Evolutionary conservation across 2,888 invertebrate species (phyloP), one percentile per base, ranked within the genome.

Genomic region (Drosophila bunnanda): DNA sequence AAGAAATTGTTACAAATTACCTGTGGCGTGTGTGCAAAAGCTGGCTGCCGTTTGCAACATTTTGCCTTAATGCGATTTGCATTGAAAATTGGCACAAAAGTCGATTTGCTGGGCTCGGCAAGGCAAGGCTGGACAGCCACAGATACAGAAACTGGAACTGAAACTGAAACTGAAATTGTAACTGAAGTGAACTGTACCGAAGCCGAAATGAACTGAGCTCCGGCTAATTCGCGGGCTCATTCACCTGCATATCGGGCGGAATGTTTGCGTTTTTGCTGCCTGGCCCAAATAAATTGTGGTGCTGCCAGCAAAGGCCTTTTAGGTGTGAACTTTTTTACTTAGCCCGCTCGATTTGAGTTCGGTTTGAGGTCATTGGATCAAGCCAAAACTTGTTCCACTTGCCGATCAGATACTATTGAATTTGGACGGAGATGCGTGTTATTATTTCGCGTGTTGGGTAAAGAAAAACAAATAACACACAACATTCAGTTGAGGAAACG

Each of bases 61-160:
- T 75, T 86, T 86, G 69, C 53, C 78, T 62, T 88, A 83, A 88
- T 88, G 88, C 83, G 83, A 88, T 86, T 88, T 83, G 88, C 87
- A 86, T 83, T 88, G 80, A 75, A 72, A 83, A 83, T 77, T 75
- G 87, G 83, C 86, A 80, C 88, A 83, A 80, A 64, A 73, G 76
- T 76, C 60, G 71, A 75, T 60, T 75, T 76, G 73, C 52, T 64
- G 59, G 64, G 50, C 78, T 65, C 75, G 80, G 62, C 66, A 53
- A 64, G 76, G 70, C 46, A 59, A 75, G 43, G 57, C 46, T 20
- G 48, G 44, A 13, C 25, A 39, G 39, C 17, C 39, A 20, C 39
- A 13, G 43, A 59, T 59, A 56, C 64, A n/a, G 43, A 55, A 60
- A 22, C 65, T 13, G 43, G 46, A 61, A 56, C 64, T 34, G 43